These are phyloP conservation scores for Cinclus cinclus DNA, from an alignment of 2,113 vertebrate genomes.

Conservation along the genomic window DNA sequence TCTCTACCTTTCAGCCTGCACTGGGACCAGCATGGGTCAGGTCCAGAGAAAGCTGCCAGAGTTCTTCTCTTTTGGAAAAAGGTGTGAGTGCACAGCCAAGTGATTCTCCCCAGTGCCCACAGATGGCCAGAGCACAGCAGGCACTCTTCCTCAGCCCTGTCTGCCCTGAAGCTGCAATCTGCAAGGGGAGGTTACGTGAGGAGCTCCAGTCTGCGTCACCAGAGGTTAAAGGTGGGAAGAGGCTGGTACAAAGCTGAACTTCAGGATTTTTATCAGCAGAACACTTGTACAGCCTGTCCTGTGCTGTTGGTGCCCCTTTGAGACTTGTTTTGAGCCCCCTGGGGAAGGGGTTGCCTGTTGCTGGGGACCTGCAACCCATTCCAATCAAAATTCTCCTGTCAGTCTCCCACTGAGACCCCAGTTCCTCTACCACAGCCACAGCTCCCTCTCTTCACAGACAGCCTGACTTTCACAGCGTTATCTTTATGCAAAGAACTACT, in stretches of 20 bases:
- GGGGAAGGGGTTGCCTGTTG: not conserved
- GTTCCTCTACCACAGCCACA: not conserved
- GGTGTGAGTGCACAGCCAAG: not conserved
- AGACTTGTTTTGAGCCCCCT: not conserved
- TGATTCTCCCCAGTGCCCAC: not conserved
- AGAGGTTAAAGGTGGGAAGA: not conserved
- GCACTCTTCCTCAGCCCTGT: not conserved
- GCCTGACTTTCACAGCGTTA: not conserved
- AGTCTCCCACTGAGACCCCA: not conserved
- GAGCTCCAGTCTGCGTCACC: not conserved
- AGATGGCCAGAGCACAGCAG: not conserved
- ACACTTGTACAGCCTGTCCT: not conserved
- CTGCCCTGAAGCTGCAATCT: not conserved
- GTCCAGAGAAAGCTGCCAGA: not conserved
- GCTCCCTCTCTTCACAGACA: not conserved
- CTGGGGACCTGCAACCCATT: not conserved
- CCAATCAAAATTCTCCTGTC: not conserved
- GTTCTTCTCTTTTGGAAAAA: not conserved
- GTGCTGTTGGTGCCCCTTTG: not conserved
- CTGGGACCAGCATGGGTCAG: accelerated
- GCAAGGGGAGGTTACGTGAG: not conserved
- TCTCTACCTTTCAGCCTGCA: not conserved
- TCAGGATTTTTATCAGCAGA: not conserved
- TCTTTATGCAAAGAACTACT: not conserved
- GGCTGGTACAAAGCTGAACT: not conserved